These are phyloP conservation scores for Spinibarbus caldwelli DNA, from an alignment of 2,797 vertebrate genomes.

Conservation along the genomic window DNA sequence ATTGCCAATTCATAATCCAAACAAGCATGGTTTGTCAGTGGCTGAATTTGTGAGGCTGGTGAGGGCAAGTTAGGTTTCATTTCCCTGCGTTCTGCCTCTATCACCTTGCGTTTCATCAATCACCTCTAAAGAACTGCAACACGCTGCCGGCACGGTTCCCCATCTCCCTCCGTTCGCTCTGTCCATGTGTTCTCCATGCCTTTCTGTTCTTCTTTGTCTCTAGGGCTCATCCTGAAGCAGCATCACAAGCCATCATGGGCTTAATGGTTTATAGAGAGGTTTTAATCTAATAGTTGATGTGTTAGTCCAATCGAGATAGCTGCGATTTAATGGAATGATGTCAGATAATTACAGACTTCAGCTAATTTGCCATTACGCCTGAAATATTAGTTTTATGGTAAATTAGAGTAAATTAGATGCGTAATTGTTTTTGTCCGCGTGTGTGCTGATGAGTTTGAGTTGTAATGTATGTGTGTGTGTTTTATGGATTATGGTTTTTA, in stretches of 20 bases:
- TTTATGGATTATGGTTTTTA: background rate
- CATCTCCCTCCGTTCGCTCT: background rate
- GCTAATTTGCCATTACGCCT: constrained; percentile 24
- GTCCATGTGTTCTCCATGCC: background rate
- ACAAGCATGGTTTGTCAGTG: background rate
- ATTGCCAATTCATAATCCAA: background rate
- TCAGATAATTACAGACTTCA: constrained; percentile 47
- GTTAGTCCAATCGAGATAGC: constrained; percentile 29
- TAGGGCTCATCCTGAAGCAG: constrained; percentile 4
- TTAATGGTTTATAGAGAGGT: constrained; percentile 44
- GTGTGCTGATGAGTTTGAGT: constrained; percentile 23
- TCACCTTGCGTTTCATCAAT: constrained; percentile 54
- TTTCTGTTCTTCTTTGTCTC: constrained; percentile 16
- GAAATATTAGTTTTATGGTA: constrained; percentile 43
- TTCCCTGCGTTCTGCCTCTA: constrained; percentile 41
- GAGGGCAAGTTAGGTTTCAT: constrained; percentile 23
- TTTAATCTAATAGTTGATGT: constrained; percentile 46
- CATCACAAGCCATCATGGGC: constrained; percentile 7
- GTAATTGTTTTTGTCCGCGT: constrained; percentile 24
- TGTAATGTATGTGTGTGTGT: background rate
- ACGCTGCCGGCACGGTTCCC: constrained; percentile 19
- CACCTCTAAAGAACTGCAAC: constrained; percentile 45
- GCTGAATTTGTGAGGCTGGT: background rate
- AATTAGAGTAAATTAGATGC: constrained; percentile 42
- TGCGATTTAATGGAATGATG: constrained; percentile 52